Evolutionary conservation across 2,797 vertebrate genomes (phyloP).

Genomic region (Lepilemur ruficaudatus): DNA sequence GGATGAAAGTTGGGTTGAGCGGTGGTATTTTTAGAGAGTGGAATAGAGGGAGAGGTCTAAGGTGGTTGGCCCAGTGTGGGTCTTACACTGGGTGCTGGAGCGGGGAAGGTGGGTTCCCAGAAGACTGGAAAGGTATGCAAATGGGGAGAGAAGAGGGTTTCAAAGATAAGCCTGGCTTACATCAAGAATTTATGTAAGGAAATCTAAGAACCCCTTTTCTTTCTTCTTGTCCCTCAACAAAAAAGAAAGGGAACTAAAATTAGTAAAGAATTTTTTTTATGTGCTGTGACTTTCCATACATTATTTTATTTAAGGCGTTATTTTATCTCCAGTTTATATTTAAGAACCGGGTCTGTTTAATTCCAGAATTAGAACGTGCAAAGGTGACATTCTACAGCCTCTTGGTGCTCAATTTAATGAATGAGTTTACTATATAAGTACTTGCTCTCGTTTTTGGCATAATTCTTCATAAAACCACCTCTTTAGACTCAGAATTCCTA

Average conservation of each 20-base stretch:
- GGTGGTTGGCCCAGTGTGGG: background rate
- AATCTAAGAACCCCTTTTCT: background rate
- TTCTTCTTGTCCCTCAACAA: background rate
- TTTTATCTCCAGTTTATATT: constrained; percentile 24
- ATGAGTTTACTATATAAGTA: background rate
- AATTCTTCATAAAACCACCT: background rate
- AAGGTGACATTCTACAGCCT: background rate
- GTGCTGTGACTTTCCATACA: background rate
- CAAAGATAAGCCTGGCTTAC: background rate
- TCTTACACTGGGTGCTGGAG: background rate
- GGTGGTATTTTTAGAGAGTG: background rate
- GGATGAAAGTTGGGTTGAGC: background rate
- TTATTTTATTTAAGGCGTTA: constrained; percentile 13
- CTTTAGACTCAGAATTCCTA: background rate
- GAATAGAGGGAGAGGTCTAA: background rate
- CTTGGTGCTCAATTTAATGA: background rate
- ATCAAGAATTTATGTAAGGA: background rate
- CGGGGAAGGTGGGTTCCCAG: background rate
- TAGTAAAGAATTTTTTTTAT: constrained; percentile 10
- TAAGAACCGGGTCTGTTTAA: background rate
- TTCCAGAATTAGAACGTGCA: background rate
- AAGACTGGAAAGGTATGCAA: background rate
- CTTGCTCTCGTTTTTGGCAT: background rate
- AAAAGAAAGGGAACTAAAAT: background rate
- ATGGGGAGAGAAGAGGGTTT: background rate